Base-by-base conservation (phyloP, 2,113 vertebrate genomes). In the Centrocercus urophasianus region DNA sequence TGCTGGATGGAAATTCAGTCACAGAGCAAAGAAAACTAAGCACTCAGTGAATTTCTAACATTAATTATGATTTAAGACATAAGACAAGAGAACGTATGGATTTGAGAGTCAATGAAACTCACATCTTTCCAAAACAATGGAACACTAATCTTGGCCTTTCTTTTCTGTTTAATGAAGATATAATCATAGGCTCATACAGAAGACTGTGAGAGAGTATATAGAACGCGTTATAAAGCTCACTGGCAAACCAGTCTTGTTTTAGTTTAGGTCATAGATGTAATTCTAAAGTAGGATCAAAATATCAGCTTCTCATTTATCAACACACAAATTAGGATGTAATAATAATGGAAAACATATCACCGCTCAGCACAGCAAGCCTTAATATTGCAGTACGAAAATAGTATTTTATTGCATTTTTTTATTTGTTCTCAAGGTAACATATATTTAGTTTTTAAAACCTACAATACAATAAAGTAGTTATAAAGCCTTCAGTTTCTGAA, bases 341-440 rank as follows among this genome's bases (percentile, higher is more conserved):
- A 57, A 75, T 22, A 52, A 75, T 10, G 36, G 45, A 54, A 52
- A 95, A 69, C 61, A 2, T 24, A 73, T 56, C 27, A 56, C 8
- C 13, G 32, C 16, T 42, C 34, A 38, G 36, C 24, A 63, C 70
- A 80, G 48, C 10, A 61, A 84, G 19, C 5, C 25, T 89, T 36
- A 36, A 38, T 57, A 32, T 7, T 66, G 21, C n/a, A 56, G 13
- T 48, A 70, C 19, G 32, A 70, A 66, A 71, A 30, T 12, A 40
- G 34, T 9, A 84, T 74, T 89, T 66, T 64, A 75, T 63, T 75
- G 42, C 42, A 79, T 70, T 24, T 57, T 59, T n/a, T 59, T 15
- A 50, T 84, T 95, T 91, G 1, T 69, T 94, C 40, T 72, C 40
- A 71, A 83, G 57, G n/a, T 90, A 92, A 92, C 93, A 88, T 65